phyloP scores from a whole-genome alignment of 2,797 vertebrate species.

The Gambelia wislizenii region DNA sequence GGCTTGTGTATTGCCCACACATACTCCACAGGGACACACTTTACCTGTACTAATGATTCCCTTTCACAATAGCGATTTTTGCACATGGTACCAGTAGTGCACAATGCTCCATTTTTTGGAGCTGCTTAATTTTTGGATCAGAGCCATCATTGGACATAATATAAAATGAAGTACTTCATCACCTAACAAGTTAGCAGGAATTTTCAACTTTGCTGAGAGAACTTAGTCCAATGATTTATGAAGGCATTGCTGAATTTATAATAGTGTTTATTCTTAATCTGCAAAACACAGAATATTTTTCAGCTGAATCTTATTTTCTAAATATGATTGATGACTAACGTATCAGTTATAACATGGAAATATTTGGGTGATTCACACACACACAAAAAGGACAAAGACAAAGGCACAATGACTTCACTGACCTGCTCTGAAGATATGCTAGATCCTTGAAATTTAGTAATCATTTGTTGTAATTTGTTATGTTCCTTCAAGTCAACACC shows the following conservation, averaged over 20 bases:
- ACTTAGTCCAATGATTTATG: conserved; percentile 40
- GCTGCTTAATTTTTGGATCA: not conserved
- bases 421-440: not conserved
- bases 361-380: conserved; percentile 1
- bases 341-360: not conserved
- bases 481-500: too few relatives aligned
- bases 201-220: conserved; percentile 37
- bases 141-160: not conserved
- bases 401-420: too few relatives aligned
- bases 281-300: not conserved
- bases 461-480: not conserved
- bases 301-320: conserved; percentile 31
- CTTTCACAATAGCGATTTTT: not conserved
- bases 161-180: conserved; percentile 41
- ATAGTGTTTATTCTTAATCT: conserved; percentile 53
- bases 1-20: too few relatives aligned
- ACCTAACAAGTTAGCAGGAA: conserved; percentile 1
- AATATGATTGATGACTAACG: conserved; percentile 39
- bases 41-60: not conserved
- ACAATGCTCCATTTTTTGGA: not conserved
- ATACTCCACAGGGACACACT: too few relatives aligned
- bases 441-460: not conserved
- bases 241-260: conserved; percentile 8
- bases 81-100: not conserved
- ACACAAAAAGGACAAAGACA: not conserved